phyloP scores from a whole-genome alignment of 2,797 vertebrate species.

The Corythornis leucogaster region DNA sequence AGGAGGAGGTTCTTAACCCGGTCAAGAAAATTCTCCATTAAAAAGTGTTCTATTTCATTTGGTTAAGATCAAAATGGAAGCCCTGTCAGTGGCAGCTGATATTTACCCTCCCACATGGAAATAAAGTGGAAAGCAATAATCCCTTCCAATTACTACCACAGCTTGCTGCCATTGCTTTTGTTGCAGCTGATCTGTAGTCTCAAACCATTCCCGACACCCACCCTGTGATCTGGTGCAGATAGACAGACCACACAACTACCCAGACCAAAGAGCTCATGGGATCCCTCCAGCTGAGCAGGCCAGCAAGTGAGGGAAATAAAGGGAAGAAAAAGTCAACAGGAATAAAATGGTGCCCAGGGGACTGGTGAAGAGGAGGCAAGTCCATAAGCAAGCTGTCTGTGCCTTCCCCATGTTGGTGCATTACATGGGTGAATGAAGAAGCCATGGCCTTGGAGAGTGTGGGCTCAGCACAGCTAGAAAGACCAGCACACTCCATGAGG shows the following conservation, averaged over 20 bases:
- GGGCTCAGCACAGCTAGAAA: neutral
- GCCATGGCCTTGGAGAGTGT: neutral
- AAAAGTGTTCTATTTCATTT: slow-evolving; percentile 13
- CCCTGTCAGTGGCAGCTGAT: neutral
- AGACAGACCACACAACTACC: neutral
- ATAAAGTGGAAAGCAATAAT: neutral
- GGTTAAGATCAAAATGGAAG: slow-evolving; percentile 30
- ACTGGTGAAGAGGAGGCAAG: neutral
- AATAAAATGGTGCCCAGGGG: neutral
- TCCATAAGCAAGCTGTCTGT: neutral
- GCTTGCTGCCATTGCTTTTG: neutral
- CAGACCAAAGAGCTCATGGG: accelerated
- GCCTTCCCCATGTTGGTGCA: accelerated
- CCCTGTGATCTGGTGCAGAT: neutral
- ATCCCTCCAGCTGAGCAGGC: neutral
- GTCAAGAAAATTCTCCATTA: slow-evolving; percentile 12
- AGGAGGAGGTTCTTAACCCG: neutral
- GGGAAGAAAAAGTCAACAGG: neutral
- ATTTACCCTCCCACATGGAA: slow-evolving; percentile 1
- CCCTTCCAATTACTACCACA: neutral
- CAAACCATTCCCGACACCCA: accelerated
- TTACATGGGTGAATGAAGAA: accelerated
- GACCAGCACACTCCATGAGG: accelerated
- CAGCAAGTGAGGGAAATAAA: accelerated
- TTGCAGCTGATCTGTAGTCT: neutral